phyloP scores from a whole-genome alignment of 2,888 invertebrate species.

The Melikaiella ostensackeni region DNA sequence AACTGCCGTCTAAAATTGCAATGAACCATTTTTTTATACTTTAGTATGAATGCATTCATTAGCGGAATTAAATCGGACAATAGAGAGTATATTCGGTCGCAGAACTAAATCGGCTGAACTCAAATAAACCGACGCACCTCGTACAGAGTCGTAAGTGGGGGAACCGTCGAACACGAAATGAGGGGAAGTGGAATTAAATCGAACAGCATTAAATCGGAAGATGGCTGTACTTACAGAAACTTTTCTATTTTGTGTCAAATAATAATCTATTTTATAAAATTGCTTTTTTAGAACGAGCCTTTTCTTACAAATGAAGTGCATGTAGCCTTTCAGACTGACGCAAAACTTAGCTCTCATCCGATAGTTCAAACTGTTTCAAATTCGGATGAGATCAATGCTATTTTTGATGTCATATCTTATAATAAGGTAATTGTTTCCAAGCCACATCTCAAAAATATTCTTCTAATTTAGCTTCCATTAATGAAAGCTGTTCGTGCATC shows the following conservation, averaged over 20 bases:
- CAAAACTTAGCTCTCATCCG: slow-evolving; percentile 91
- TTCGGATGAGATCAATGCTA: slow-evolving; percentile 93
- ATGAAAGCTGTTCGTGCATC: neutral
- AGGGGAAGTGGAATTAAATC: no score
- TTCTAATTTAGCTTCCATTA: neutral
- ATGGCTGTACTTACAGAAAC: slow-evolving; percentile 9
- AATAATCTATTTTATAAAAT: neutral
- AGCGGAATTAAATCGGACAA: no score
- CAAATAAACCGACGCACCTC: no score
- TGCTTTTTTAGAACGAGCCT: slow-evolving; percentile 83
- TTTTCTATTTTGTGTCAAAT: slow-evolving; percentile 6
- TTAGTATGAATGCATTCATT: no score
- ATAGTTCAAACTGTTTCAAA: slow-evolving; percentile 91
- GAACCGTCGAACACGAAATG: no score
- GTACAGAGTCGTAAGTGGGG: no score
- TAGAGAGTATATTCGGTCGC: no score
- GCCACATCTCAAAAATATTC: neutral
- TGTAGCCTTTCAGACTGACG: slow-evolving; percentile 85
- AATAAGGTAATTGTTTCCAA: slow-evolving; percentile 83
- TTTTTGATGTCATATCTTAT: slow-evolving; percentile 95
- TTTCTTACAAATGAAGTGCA: slow-evolving; percentile 87
- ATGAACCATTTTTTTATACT: no score
- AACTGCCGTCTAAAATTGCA: no score
- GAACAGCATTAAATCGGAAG: no score
- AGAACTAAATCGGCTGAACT: no score